These are phyloP conservation scores for Cerceris rybyensis DNA, from an alignment of 2,888 invertebrate species.

Conservation along the genomic window DNA sequence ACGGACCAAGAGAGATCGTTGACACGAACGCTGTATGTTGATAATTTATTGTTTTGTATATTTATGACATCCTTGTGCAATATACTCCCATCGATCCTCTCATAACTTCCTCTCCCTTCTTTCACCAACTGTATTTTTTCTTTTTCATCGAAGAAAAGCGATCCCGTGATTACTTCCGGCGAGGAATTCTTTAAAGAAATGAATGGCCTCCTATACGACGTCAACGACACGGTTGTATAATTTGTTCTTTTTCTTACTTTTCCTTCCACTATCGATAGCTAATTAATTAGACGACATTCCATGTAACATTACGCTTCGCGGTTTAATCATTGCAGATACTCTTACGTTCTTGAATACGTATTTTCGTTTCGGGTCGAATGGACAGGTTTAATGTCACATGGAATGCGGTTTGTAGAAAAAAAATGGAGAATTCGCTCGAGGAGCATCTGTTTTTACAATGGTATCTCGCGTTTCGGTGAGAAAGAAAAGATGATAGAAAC, in stretches of 20 bases:
- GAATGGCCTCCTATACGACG: conserved; percentile 16
- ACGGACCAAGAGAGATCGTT: conserved; percentile 55
- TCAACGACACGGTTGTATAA: not conserved
- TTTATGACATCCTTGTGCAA: conserved; percentile 52
- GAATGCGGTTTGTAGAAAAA: conserved; percentile 25
- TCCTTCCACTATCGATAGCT: conserved; percentile 2
- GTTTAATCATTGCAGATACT: conserved; percentile 33
- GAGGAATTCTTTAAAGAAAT: not conserved
- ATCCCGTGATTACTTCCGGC: not conserved
- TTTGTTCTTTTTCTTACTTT: too few species aligned
- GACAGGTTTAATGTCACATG: conserved; percentile 36
- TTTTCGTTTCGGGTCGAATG: conserved; percentile 3
- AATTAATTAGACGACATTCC: conserved; percentile 37
- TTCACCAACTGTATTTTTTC: not conserved
- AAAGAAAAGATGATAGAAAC: too few species aligned
- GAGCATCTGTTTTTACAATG: conserved; percentile 1
- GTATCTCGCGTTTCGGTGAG: too few species aligned
- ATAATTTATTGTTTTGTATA: conserved; percentile 6
- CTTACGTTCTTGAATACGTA: conserved; percentile 19
- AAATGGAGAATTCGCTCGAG: conserved; percentile 32
- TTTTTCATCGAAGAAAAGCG: not conserved
- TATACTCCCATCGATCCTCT: conserved; percentile 13
- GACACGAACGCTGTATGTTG: conserved; percentile 41
- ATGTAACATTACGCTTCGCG: conserved; percentile 49
- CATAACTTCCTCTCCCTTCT: conserved; percentile 20